phyloP scores from a whole-genome alignment of 2,797 vertebrate genomes.

The Enteromius trimaculatus region DNA sequence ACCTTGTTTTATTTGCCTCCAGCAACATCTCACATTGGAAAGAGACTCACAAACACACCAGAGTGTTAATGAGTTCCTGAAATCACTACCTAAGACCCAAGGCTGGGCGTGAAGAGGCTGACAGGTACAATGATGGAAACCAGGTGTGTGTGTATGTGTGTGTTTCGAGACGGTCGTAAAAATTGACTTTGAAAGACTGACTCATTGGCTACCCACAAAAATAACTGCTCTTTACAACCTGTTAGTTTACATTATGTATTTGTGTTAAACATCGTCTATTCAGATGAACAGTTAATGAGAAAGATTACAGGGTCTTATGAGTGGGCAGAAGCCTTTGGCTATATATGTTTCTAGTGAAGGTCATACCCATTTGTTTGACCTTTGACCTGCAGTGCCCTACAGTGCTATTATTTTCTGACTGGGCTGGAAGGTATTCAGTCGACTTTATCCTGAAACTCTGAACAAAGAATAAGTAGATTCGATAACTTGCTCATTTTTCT shows the following conservation, averaged over 20 bases:
- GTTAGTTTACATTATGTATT: not conserved
- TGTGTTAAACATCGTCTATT: conserved; percentile 5
- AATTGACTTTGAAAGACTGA: not conserved
- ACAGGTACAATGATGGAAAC: conserved; percentile 39
- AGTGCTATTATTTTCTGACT: conserved; percentile 16
- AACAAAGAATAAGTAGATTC: not conserved
- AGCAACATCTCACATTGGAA: conserved; percentile 73
- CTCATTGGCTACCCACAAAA: not conserved
- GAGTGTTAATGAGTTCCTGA: conserved; percentile 73
- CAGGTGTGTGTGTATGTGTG: conserved; percentile 12
- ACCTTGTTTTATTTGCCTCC: conserved; percentile 66
- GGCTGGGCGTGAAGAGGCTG: conserved; percentile 50
- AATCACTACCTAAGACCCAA: conserved; percentile 60
- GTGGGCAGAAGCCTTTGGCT: conserved; percentile 43
- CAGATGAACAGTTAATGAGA: conserved; percentile 3
- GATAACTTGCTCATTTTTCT: not conserved
- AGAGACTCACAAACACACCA: conserved; percentile 64
- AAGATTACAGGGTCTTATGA: not conserved
- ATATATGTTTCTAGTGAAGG: conserved; percentile 23
- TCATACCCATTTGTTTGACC: conserved; percentile 38
- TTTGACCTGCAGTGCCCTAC: not conserved
- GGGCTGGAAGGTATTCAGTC: conserved; percentile 14
- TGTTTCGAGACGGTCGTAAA: not conserved
- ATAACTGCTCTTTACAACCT: not conserved
- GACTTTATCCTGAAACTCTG: conserved; percentile 5